Percentiles rank a stretch among this genome's conserved stretches.
phyloP scores from a whole-genome alignment of 2,113 vertebrate species.

The Crypturellus undulatus region DNA sequence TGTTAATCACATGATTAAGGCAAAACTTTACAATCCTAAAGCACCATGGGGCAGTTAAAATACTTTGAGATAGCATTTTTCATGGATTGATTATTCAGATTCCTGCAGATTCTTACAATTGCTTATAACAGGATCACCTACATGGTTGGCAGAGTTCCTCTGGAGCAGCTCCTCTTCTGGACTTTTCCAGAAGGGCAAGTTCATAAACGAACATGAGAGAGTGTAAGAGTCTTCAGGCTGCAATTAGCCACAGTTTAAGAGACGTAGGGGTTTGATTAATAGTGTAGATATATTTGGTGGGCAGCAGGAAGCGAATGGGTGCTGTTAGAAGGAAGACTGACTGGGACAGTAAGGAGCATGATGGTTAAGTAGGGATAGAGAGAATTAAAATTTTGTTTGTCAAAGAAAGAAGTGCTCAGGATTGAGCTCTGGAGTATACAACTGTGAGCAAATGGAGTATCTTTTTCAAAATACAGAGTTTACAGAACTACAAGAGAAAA shows the following conservation, averaged over 20 bases:
- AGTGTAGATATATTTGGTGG: not conserved
- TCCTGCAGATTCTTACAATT: not conserved
- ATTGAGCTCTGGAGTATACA: not conserved
- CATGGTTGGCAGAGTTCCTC: not conserved
- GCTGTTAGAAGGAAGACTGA: not conserved
- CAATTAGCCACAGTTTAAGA: not conserved
- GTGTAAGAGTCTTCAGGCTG: not conserved
- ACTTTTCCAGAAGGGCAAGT: not conserved
- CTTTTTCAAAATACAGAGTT: not conserved
- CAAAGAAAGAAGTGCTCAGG: not conserved
- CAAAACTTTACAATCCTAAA: not conserved
- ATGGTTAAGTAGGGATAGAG: not conserved
- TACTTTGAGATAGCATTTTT: not conserved
- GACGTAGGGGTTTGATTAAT: not conserved
- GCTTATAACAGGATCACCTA: not conserved
- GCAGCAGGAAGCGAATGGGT: not conserved
- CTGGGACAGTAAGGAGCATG: not conserved
- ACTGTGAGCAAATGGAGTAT: not conserved
- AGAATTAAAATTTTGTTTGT: not conserved
- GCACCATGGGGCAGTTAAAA: not conserved
- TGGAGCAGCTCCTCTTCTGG: not conserved
- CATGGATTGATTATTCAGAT: not conserved
- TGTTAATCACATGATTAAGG: not conserved
- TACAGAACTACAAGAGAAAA: not conserved
- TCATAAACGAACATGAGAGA: not conserved